Evolutionary conservation across 2,113 vertebrate genomes (phyloP), one percentile per base, ranked within the genome.

Genomic region (Macquaria ambigua): DNA sequence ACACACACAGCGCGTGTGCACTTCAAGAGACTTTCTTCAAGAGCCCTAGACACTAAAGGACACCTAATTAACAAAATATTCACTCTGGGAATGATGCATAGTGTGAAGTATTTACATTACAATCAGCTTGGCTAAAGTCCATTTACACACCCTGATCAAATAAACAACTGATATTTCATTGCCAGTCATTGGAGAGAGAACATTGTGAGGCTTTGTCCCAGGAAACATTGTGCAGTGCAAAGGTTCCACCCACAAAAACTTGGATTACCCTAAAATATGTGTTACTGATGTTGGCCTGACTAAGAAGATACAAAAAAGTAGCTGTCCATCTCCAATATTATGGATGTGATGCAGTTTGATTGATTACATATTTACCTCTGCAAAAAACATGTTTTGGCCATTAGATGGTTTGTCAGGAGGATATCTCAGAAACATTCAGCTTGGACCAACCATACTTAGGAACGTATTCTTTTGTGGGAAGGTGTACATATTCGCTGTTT

Each of bases 21-120:
- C 10, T 56, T 56, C 4, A 71, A 81, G 62, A 21, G n/a, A n/a
- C n/a, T n/a, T n/a, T n/a, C 10, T 56, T 56, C 4, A 71, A 81
- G 62, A 21, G n/a, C 39, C 50, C 41, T 43, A 43, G 14, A 55
- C 50, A 74, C 66, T 66, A 74, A 72, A 73, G 28, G 64, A 85
- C 86, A 77, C 4, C 14, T 69, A 84, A 90, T 85, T 81, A 58
- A 18, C 77, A 25, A 77, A 89, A 77, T 87, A 84, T 87, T 84
- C 82, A 63, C 73, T 63, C 50, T 72, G 88, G 84, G 63, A 87
- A 58, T 53, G 59, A 87, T 81, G 50, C 72, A 59, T 69, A 23
- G 64, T 82, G 78, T 66, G 82, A 90, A 74, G 66, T 89, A 61
- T 90, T 90, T 87, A 91, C 84, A 74, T 79, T 84, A 68, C 63